Base-by-base conservation (phyloP, 1,140 invertebrate genomes). In the Bombus polaris region DNA sequence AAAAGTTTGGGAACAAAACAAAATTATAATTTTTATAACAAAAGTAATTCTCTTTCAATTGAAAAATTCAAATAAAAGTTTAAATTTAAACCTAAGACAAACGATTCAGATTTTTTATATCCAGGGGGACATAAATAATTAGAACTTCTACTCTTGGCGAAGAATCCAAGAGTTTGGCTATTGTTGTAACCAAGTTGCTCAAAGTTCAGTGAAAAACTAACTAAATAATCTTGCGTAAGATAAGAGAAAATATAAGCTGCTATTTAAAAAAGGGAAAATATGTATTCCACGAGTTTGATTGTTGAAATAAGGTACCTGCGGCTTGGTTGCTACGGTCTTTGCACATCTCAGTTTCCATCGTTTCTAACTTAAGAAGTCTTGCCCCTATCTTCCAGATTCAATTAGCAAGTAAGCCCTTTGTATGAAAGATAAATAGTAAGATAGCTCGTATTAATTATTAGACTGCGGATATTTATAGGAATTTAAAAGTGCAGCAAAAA, bases 121-220 rank as follows among this genome's bases (percentile, higher is more conserved):
- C 44, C 35, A 28, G 1, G 3, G 6, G 6, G 32, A 13, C 37
- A 15, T 22, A 37, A 8, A 8, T 22, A 42, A 18, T 9, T 68
- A 32, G 32, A 35, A 39, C 35, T 39, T 42, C n/a, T 47, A 8
- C 72, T 10, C n/a, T n/a, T 15, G 35, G 12, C 35, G 8, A 70
- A 70, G 47, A 84, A 59, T 53, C 32, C 72, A 22, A 13, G 2
- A 28, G 32, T 22, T n/a, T 77, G 18, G 6, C 6, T 28, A 35
- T 83, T 80, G 35, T 53, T 57, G 83, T n/a, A 79, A 84, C 3
- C 9, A 25, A 25, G 28, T 62, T 80, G 18, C 76, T n/a, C 44
- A 59, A 84, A 44, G 37, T 84, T 71, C 10, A 22, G 3, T 84
- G 65, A 84, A 84, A 77, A 80, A 39, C 39, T 25, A 57, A 35